Conservation (phyloP, 2,113 vertebrate species). For the Petroica traversi region DNA sequence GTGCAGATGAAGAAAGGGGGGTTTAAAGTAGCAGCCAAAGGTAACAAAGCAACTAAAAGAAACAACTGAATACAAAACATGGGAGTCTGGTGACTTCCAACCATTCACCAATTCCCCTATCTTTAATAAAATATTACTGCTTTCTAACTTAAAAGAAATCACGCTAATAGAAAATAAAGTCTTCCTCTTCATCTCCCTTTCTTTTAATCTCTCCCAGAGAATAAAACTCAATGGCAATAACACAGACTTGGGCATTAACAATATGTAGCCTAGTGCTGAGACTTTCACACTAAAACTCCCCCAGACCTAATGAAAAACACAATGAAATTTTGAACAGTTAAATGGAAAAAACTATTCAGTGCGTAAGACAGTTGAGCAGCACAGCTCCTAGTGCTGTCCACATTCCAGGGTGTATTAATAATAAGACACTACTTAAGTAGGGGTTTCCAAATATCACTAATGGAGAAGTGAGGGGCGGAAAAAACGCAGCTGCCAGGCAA, state of each 20-base stretch:
- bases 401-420: conserved; percentile 52
- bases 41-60: neutral
- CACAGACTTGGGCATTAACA: neutral
- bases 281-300: conserved; percentile 15
- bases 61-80: neutral
- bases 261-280: neutral
- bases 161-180: neutral
- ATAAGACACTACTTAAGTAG: neutral
- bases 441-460: conserved; percentile 36
- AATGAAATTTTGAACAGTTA: conserved; percentile 36
- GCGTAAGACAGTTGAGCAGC: neutral
- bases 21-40: neutral
- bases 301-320: conserved; percentile 52
- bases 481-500: neutral
- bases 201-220: conserved; percentile 4
- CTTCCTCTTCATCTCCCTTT: neutral
- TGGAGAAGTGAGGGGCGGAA: neutral
- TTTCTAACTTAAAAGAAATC: conserved; percentile 17
- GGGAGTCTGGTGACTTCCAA: neutral
- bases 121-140: conserved; percentile 14
- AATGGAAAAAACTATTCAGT: neutral
- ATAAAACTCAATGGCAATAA: neutral
- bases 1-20: neutral
- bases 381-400: neutral
- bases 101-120: neutral